Conservation (phyloP, 2,797 vertebrate genomes). For the Pyrocephalus nanus region DNA sequence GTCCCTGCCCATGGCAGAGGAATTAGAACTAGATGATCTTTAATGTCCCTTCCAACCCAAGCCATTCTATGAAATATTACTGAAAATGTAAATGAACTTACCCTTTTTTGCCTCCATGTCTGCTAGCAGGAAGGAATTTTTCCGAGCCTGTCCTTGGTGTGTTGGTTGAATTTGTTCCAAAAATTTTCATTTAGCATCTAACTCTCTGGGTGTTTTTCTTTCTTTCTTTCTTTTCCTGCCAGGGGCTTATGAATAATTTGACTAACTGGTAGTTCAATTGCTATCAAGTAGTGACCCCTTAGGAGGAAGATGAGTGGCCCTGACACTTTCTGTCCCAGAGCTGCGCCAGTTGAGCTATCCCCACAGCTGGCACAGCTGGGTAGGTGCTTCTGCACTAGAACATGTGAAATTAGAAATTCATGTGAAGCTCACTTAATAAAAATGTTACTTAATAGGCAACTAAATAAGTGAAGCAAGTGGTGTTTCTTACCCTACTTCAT, state of each 20-base stretch:
- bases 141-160: background rate
- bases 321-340: background rate
- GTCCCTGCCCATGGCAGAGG: background rate
- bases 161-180: background rate
- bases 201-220: background rate
- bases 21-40: background rate
- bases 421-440: background rate
- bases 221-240: background rate
- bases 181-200: background rate
- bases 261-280: background rate
- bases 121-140: background rate
- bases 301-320: background rate
- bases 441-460: background rate
- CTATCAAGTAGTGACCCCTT: background rate
- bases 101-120: background rate
- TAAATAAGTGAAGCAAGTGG: background rate
- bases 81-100: background rate
- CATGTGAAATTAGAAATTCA: background rate
- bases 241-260: background rate
- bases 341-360: background rate
- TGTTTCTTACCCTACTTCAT: background rate
- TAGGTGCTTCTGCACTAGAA: background rate
- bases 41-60: background rate
- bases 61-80: background rate
- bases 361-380: background rate